phyloP scores from a whole-genome alignment of 1,140 invertebrate species.

The Pogonomyrmex barbatus region DNA sequence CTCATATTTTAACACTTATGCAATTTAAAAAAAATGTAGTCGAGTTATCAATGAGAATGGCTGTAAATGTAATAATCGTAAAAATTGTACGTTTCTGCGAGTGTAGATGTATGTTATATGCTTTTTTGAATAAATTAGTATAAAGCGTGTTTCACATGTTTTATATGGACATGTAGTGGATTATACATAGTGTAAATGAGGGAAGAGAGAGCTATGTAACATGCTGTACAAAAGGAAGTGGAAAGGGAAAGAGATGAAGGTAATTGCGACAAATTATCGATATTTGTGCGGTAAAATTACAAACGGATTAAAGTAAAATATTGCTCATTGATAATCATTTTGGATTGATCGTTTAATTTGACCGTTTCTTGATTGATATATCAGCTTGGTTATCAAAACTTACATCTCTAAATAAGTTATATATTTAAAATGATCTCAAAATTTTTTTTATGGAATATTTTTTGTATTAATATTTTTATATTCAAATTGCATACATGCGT shows the following conservation, averaged over 20 bases:
- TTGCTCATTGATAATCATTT: background rate
- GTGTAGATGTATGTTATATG: slow-evolving; percentile 12
- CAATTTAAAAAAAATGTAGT: background rate
- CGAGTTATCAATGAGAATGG: slow-evolving; percentile 26
- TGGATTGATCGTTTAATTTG: background rate
- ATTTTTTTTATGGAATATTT: background rate
- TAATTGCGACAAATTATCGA: slow-evolving; percentile 52
- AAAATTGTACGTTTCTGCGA: slow-evolving; percentile 18
- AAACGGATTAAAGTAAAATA: slow-evolving; percentile 17
- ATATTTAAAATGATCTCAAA: background rate
- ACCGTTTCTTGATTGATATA: background rate
- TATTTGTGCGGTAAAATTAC: slow-evolving; percentile 46
- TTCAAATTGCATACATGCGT: background rate
- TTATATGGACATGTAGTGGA: background rate
- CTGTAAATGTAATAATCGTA: slow-evolving; percentile 19
- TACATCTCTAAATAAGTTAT: background rate
- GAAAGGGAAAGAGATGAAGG: background rate
- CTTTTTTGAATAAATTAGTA: slow-evolving; percentile 43
- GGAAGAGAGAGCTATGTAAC: slow-evolving; percentile 34
- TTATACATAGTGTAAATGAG: background rate
- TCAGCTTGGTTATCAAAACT: background rate
- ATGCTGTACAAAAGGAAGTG: background rate
- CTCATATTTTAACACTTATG: too few relatives aligned
- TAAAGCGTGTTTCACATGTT: slow-evolving; percentile 23
- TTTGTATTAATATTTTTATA: background rate